These are phyloP conservation scores for Puntigrus tetrazona DNA, from an alignment of 2,113 vertebrate species.

Conservation along the genomic window DNA sequence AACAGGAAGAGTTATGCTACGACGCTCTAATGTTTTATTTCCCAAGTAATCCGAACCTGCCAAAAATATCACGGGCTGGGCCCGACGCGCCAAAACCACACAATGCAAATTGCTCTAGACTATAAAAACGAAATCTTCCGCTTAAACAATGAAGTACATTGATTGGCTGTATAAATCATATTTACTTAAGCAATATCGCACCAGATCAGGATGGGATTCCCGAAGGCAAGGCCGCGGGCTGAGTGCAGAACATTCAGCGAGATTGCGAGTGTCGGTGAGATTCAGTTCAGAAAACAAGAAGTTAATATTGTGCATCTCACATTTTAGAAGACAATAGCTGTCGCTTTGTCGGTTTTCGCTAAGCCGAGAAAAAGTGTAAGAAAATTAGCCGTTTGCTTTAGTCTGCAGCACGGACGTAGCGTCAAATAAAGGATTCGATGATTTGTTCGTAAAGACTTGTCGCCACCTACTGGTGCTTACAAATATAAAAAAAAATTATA, in stretches of 20 bases:
- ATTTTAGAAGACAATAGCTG: not conserved
- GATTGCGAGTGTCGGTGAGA: not conserved
- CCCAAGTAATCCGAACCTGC: constrained; percentile 49
- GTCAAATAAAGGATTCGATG: not conserved
- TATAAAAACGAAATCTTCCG: constrained; percentile 29
- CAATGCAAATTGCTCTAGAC: constrained; percentile 35
- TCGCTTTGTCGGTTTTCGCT: not conserved
- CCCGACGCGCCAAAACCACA: constrained; percentile 24
- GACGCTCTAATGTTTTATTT: constrained; percentile 63
- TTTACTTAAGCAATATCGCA: constrained; percentile 1
- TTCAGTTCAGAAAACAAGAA: not conserved
- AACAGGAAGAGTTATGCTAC: constrained; percentile 54
- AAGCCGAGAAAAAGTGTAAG: not conserved
- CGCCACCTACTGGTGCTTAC: not conserved
- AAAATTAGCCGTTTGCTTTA: not conserved
- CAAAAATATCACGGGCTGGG: constrained; percentile 56
- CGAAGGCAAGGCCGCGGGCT: not conserved
- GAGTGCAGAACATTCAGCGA: not conserved
- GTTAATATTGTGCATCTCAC: not conserved
- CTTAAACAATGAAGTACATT: constrained; percentile 34
- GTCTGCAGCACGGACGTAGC: not conserved
- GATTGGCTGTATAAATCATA: constrained; percentile 35
- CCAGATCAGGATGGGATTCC: not conserved
- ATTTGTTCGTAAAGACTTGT: not conserved
- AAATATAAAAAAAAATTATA: no score